Base-by-base conservation (phyloP, 2,113 vertebrate genomes). In the Sceloporus undulatus region DNA sequence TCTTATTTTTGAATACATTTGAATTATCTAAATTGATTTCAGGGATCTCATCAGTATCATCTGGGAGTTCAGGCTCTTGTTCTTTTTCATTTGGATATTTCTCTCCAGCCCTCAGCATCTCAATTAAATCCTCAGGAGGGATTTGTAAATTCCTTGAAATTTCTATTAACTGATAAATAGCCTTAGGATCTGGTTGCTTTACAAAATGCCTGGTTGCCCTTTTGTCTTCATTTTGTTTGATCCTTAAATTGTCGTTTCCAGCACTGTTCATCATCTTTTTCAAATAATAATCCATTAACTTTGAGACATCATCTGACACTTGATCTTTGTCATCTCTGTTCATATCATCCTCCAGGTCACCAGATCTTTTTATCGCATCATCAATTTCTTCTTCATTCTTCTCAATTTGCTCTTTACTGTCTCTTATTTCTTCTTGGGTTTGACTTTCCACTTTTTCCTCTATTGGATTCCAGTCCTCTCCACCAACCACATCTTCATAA, bases 71-170 rank as follows among this genome's bases (percentile, higher is more conserved):
- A 89, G 95, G 96, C 85, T 94, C 40, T 4, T 96, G 96, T 66
- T 94, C 97, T 9, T 88, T 95, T 88, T 96, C 96, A 87, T 92
- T 91, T 59, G 93, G 95, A 13, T 88, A 94, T 77, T 93, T 94
- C 77, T 97, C 97, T 80, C 97, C 96, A 2, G 89, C 96, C 94
- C 95, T 98, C 80, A 99, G 92, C 97, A 99, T 97, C 89, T 98
- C 97, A 88, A 99, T 91, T 88, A 99, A 96, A 90, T 99, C 98
- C 93, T 98, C 98, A 0, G 98, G 98, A 56, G 98, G 98, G 75
- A 99, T 98, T 95, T 98, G 98, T 90, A 98, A 97, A 93, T 97
- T 99, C 87, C 98, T 98, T 77, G 98, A 98, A 92, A 99, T 96
- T 93, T 98, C 96, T 81, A 99, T 97, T 88, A 99, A 94, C 91